phyloP scores from a whole-genome alignment of 2,888 invertebrate species.

The Catocala sponsa region DNA sequence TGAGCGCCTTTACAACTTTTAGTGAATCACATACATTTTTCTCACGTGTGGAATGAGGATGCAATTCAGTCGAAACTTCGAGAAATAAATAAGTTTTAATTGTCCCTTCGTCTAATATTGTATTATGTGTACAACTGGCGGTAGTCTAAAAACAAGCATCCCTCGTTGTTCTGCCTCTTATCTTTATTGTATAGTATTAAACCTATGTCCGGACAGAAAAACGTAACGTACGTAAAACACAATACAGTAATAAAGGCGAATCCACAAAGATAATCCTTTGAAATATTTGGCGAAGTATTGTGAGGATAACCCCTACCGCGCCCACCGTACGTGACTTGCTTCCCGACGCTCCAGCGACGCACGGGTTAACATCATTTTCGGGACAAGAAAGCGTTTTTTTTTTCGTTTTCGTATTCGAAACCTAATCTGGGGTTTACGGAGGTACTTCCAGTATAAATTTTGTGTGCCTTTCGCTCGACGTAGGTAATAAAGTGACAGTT shows the following conservation, averaged over 20 bases:
- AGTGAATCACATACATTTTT: too few relatives aligned
- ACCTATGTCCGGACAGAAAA: slow-evolving; percentile 8
- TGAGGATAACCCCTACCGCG: slow-evolving; percentile 23
- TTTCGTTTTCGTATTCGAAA: slow-evolving; percentile 18
- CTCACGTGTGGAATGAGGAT: too few relatives aligned
- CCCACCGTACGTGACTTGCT: slow-evolving; percentile 33
- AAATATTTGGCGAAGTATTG: slow-evolving; percentile 47
- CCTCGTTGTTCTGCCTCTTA: too few relatives aligned
- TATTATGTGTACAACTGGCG: too few relatives aligned
- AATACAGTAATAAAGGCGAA: slow-evolving; percentile 45
- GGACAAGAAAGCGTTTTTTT: slow-evolving; percentile 7
- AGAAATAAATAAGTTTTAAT: too few relatives aligned
- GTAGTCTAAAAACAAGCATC: too few relatives aligned
- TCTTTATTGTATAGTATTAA: neutral
- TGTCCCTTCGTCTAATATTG: too few relatives aligned
- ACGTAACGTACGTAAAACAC: slow-evolving; percentile 26
- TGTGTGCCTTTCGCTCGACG: neutral
- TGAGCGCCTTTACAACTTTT: too few relatives aligned
- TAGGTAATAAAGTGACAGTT: neutral
- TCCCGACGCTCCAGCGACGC: slow-evolving; percentile 11
- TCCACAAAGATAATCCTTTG: slow-evolving; percentile 48
- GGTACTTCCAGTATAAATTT: neutral
- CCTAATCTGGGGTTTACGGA: slow-evolving; percentile 14
- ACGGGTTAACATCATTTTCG: slow-evolving; percentile 27
- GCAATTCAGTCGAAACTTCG: too few relatives aligned